phyloP scores from a whole-genome alignment of 2,888 invertebrate species.

The Cheilosia pagana region DNA sequence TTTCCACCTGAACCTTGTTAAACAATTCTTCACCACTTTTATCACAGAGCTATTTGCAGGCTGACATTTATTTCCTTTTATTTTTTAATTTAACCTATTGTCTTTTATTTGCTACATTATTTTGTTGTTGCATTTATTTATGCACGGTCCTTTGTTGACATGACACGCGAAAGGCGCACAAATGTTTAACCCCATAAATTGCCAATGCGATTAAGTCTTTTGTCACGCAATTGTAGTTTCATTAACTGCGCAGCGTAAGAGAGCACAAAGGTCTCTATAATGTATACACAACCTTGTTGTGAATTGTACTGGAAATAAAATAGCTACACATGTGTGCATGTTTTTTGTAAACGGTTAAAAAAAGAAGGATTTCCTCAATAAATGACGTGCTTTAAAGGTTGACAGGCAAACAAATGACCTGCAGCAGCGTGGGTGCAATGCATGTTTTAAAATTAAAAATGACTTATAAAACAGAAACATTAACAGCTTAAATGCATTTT shows the following conservation, averaged over 20 bases:
- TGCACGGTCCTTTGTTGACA: constrained; percentile 64
- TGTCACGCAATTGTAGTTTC: constrained; percentile 62
- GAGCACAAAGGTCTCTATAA: not conserved
- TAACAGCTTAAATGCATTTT: not conserved
- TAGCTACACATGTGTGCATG: constrained; percentile 17
- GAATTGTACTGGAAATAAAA: constrained; percentile 38
- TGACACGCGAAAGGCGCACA: constrained; percentile 64
- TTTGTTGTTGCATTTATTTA: constrained; percentile 55
- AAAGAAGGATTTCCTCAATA: constrained; percentile 22
- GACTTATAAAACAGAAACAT: not conserved
- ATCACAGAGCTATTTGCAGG: constrained; percentile 27
- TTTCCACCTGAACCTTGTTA: constrained; percentile 49
- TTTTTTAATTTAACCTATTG: constrained; percentile 48
- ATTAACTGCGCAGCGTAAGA: constrained; percentile 23
- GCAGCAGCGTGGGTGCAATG: constrained; percentile 6
- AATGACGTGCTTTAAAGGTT: constrained; percentile 6
- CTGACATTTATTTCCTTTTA: not conserved
- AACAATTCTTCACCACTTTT: constrained; percentile 34
- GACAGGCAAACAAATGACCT: constrained; percentile 24
- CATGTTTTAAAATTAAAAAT: not conserved
- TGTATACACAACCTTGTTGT: not conserved
- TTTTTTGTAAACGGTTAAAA: constrained; percentile 15
- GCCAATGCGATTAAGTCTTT: constrained; percentile 57
- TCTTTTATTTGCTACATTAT: constrained; percentile 62
- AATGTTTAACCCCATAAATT: constrained; percentile 71